phyloP scores from a whole-genome alignment of 1,140 invertebrate genomes.

The Pseudomyrmex pallidus region DNA sequence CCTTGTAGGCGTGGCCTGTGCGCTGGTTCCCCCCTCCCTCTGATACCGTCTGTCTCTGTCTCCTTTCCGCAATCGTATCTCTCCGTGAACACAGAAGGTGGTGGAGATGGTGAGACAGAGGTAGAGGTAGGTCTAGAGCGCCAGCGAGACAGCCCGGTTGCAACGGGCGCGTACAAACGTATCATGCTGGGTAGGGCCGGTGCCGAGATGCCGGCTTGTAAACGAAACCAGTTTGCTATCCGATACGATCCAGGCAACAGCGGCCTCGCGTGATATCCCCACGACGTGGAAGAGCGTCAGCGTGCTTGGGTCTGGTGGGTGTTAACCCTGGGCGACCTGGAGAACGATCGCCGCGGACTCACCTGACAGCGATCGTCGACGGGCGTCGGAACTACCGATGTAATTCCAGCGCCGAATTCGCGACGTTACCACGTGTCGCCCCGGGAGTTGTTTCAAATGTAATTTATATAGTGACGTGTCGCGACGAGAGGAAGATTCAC shows the following conservation, averaged over 20 bases:
- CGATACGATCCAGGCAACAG: slow-evolving; percentile 85
- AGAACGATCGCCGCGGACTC: slow-evolving; percentile 53
- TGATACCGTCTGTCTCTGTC: slow-evolving; percentile 42
- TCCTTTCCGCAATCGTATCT: slow-evolving; percentile 35
- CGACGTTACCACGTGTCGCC: slow-evolving; percentile 33
- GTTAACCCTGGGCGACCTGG: slow-evolving; percentile 61
- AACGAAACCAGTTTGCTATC: slow-evolving; percentile 86
- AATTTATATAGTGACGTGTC: slow-evolving; percentile 29
- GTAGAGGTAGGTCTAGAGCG: slow-evolving; percentile 73
- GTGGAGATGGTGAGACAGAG: slow-evolving; percentile 60
- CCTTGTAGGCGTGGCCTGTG: slow-evolving; percentile 79
- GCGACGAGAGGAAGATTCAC: background rate
- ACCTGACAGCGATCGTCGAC: slow-evolving; percentile 45
- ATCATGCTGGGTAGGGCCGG: slow-evolving; percentile 85
- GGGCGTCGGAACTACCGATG: slow-evolving; percentile 12
- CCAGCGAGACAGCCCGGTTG: slow-evolving; percentile 75
- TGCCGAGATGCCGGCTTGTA: slow-evolving; percentile 85
- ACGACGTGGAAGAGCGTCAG: slow-evolving; percentile 68
- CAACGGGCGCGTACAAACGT: slow-evolving; percentile 83
- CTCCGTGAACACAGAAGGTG: slow-evolving; percentile 13
- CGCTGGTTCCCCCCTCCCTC: slow-evolving; percentile 73
- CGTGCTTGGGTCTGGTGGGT: slow-evolving; percentile 52
- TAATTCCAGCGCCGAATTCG: background rate
- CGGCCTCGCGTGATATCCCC: slow-evolving; percentile 75
- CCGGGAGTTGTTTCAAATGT: slow-evolving; percentile 4